Evolutionary conservation across 2,888 invertebrate species (phyloP).

Genomic region (Polietes domitor): DNA sequence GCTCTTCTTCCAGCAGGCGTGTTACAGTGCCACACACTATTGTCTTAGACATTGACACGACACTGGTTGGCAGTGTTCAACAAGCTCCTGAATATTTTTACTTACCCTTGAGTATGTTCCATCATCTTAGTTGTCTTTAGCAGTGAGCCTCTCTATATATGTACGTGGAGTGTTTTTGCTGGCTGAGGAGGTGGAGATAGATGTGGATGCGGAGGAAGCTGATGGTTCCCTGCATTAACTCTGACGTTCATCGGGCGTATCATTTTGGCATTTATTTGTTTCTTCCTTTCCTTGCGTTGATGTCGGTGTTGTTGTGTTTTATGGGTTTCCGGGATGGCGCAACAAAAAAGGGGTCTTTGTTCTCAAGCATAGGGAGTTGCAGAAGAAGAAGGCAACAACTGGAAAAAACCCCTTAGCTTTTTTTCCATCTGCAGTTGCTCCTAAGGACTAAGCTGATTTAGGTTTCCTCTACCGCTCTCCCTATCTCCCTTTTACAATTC

Average conservation of each 20-base stretch:
- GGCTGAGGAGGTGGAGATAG: neutral
- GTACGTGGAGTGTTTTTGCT: neutral
- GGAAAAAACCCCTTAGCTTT: neutral
- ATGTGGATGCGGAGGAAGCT: neutral
- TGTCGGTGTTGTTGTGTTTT: conserved; percentile 11
- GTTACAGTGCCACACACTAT: no score
- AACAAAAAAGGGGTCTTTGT: neutral
- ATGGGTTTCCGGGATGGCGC: neutral
- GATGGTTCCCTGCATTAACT: conserved; percentile 29
- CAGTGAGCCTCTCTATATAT: neutral
- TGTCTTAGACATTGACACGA: conserved; percentile 21
- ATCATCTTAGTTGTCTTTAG: conserved; percentile 1
- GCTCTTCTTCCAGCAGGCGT: neutral
- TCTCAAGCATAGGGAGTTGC: neutral
- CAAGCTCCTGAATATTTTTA: conserved; percentile 33
- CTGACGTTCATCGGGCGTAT: conserved; percentile 16
- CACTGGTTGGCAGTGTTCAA: conserved; percentile 5
- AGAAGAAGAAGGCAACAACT: neutral
- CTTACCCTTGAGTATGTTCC: conserved; percentile 16
- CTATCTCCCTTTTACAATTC: neutral
- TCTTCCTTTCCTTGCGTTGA: neutral
- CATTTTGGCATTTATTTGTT: conserved; percentile 23
- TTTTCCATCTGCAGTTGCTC: neutral
- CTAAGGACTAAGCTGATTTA: neutral
- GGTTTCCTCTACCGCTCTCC: neutral